Conservation (phyloP, 1,140 invertebrate genomes). For the Ostrea edulis region DNA sequence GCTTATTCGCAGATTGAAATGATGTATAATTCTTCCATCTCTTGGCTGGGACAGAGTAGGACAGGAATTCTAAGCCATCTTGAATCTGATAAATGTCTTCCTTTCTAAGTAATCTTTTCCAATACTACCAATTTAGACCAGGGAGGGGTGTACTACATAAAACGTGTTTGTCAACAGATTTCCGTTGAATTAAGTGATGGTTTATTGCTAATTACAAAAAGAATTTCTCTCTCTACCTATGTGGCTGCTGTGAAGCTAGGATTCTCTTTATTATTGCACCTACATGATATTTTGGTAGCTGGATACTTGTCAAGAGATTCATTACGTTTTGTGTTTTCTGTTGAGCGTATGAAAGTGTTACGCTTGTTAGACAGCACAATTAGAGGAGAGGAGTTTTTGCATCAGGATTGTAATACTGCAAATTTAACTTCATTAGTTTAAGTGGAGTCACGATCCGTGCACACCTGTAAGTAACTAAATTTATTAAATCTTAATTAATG, state of each 20-base stretch:
- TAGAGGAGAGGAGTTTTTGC: not conserved
- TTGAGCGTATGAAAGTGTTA: conserved; percentile 21
- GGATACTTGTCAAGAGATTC: not conserved
- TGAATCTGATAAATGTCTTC: conserved; percentile 33
- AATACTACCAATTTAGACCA: conserved; percentile 34
- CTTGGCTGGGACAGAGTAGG: conserved; percentile 28
- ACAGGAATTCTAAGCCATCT: conserved; percentile 27
- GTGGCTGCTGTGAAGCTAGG: not conserved
- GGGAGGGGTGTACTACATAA: conserved; percentile 32
- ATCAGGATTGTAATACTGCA: conserved; percentile 20
- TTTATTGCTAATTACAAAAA: conserved; percentile 33
- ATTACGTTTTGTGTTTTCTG: not conserved
- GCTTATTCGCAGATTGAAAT: conserved; percentile 34
- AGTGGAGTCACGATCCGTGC: not conserved
- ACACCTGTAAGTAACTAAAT: conserved; percentile 11
- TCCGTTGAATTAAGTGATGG: conserved; percentile 31
- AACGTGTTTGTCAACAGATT: conserved; percentile 35
- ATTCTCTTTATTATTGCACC: not conserved
- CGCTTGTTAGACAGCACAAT: not conserved
- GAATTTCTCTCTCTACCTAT: conserved; percentile 5
- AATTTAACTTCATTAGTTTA: conserved; percentile 2
- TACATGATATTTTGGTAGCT: conserved; percentile 35
- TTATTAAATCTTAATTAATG: not conserved
- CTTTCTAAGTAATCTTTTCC: conserved; percentile 32
- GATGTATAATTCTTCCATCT: conserved; percentile 30